Percentiles rank a stretch among this genome's conserved stretches.
Evolutionary conservation across 2,797 vertebrate genomes (phyloP).

Genomic region (Valencia hispanica): DNA sequence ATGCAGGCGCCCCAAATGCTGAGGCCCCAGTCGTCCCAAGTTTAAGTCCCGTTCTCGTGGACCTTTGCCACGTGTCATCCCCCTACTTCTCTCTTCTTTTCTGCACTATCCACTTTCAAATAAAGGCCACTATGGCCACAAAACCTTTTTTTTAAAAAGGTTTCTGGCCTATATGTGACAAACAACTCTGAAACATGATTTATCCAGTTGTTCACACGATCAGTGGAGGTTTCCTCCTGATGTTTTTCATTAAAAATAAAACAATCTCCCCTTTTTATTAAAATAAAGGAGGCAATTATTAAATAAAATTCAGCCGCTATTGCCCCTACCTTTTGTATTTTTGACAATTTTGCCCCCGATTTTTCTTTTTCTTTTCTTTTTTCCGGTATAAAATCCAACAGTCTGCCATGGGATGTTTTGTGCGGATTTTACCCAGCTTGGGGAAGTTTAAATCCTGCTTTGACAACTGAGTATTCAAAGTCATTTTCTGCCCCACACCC

Average conservation of each 20-base stretch:
- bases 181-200: constrained; percentile 9
- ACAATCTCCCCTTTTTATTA: not conserved
- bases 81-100: too few species aligned
- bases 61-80: too few species aligned
- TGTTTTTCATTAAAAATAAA: not conserved
- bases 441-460: not conserved
- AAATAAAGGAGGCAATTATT: not conserved
- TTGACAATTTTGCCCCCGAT: not conserved
- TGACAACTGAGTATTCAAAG: not conserved
- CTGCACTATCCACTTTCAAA: too few species aligned
- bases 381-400: not conserved
- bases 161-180: too few species aligned
- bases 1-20: too few species aligned
- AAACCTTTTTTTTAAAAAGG: too few species aligned
- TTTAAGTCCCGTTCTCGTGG: too few species aligned
- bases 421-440: not conserved
- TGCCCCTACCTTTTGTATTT: too few species aligned
- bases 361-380: too few species aligned
- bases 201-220: constrained; percentile 46
- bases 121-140: too few species aligned
- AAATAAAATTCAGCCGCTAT: not conserved
- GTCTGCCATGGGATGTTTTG: not conserved
- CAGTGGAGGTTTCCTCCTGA: not conserved
- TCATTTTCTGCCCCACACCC: not conserved
- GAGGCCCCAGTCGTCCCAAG: too few species aligned